Evolutionary conservation across 2,888 invertebrate genomes (phyloP), one percentile per base, ranked within the genome.

Genomic region (Lucinisca nassula): DNA sequence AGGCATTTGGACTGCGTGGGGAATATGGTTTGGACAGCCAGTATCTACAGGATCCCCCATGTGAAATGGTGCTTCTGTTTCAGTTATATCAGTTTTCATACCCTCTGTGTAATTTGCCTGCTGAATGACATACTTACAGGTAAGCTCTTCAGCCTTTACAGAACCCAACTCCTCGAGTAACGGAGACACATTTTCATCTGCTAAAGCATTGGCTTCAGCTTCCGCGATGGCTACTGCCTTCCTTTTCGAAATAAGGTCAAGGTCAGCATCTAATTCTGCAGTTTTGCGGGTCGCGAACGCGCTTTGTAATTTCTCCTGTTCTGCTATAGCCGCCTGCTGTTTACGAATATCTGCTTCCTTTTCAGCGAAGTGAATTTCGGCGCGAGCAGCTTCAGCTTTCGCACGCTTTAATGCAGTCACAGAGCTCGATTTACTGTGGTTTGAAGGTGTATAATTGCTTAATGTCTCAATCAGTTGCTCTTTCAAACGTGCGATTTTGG

Each of bases 211-310:
- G 1, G 78, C 58, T 51, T 78, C 82, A 37, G 79, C 82, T 12
- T 70, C 75, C 0, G 81, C 82, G 0, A 49, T 24, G 17, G 78
- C 85, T 21, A 75, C 75, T 67, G 51, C 79, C 1, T 74, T 40
- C 55, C 82, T n/a, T 75, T 79, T 27, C 21, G 55, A 38, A 55
- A 82, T 17, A 6, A 85, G 38, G 17, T 51, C 32, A 3, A 84
- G 74, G 27, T 84, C 84, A 17, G 75, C 45, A 35, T 85, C 67
- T 21, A 82, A 30, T 24, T 75, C 74, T 1, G 84, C 67, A 27
- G 30, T 81, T 67, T 61, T 38, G n/a, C 79, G 51, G 4, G 24
- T 55, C 3, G 79, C 30, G 17, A 4, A 24, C 4, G 55, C 55
- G 21, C n/a, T 55, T 21, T 14, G 21, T 55, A 55, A 55, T 17